phyloP scores from a whole-genome alignment of 2,888 invertebrate genomes.

The Conistra vaccinii region DNA sequence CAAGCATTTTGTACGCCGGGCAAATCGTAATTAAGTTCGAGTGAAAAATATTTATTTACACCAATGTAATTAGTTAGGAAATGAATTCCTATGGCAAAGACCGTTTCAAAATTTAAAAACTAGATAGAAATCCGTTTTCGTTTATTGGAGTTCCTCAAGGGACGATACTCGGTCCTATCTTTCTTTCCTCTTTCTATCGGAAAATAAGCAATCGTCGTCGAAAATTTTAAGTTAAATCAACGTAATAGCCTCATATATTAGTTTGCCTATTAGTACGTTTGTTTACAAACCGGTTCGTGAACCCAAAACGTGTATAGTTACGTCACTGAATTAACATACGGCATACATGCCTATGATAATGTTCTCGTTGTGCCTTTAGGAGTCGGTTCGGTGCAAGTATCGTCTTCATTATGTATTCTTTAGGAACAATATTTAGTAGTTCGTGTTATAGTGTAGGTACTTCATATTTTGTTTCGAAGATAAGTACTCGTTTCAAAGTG shows the following conservation, averaged over 20 bases:
- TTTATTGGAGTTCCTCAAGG: conserved; percentile 10
- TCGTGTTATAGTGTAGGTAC: conserved; percentile 18
- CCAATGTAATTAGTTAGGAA: conserved; percentile 21
- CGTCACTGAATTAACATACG: conserved; percentile 69
- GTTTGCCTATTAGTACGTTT: conserved; percentile 49
- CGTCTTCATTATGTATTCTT: conserved; percentile 49
- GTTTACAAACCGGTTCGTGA: conserved; percentile 74
- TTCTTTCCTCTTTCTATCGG: not conserved
- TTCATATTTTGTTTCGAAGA: conserved; percentile 16
- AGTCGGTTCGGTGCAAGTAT: conserved; percentile 39
- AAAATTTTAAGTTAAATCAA: conserved; percentile 38
- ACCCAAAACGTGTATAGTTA: conserved; percentile 70
- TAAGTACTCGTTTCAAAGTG: conserved; percentile 9
- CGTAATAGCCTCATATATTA: conserved; percentile 35
- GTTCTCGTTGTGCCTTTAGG: conserved; percentile 41
- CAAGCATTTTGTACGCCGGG: conserved; percentile 31
- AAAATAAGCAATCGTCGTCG: conserved; percentile 21
- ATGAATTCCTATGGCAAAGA: not conserved
- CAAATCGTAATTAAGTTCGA: conserved; percentile 43
- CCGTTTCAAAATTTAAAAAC: not conserved
- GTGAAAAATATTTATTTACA: conserved; percentile 31
- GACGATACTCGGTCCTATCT: conserved; percentile 6
- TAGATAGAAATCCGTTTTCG: not conserved
- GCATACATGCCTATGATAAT: conserved; percentile 65
- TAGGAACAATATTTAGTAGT: conserved; percentile 31